phyloP scores from a whole-genome alignment of 2,113 vertebrate genomes.

The Pelodiscus sinensis region DNA sequence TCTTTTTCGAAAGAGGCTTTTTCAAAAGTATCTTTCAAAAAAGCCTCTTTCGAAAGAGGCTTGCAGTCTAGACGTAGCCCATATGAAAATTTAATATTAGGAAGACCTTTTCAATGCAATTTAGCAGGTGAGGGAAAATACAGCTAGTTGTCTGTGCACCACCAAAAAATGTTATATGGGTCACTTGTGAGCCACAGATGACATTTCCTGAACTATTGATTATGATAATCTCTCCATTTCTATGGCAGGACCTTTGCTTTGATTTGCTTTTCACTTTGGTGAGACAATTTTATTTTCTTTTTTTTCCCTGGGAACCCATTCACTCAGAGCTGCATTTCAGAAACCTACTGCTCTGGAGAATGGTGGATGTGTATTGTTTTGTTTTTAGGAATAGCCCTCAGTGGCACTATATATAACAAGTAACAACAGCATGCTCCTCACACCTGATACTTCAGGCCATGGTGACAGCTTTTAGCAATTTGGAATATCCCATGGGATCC shows the following conservation, averaged over 20 bases:
- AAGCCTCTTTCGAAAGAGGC: too few species aligned
- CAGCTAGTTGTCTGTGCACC: not conserved
- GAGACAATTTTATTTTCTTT: constrained; percentile 1
- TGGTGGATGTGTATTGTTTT: not conserved
- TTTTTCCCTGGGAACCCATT: constrained; percentile 6
- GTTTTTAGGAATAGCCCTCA: constrained; percentile 47
- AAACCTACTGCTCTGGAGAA: constrained; percentile 28
- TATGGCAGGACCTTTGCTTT: not conserved
- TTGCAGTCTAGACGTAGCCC: too few species aligned
- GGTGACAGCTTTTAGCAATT: constrained; percentile 65
- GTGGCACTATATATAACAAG: constrained; percentile 71
- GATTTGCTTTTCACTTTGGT: not conserved
- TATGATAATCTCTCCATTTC: constrained; percentile 15
- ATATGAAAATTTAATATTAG: not conserved
- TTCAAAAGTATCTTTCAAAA: too few species aligned
- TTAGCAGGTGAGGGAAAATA: not conserved
- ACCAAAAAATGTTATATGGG: not conserved
- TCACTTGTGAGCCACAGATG: not conserved
- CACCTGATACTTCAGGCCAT: constrained; percentile 65
- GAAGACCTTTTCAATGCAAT: rapidly evolving
- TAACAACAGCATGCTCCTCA: constrained; percentile 58
- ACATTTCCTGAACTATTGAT: not conserved
- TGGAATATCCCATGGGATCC: constrained; percentile 20
- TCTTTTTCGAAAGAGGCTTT: too few species aligned
- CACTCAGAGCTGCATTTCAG: constrained; percentile 4